A percentile compares a stretch with the other conserved stretches of the same genome.
Evolutionary conservation across 2,888 invertebrate species (phyloP).

Genomic region (Barypeithes pellucidus): DNA sequence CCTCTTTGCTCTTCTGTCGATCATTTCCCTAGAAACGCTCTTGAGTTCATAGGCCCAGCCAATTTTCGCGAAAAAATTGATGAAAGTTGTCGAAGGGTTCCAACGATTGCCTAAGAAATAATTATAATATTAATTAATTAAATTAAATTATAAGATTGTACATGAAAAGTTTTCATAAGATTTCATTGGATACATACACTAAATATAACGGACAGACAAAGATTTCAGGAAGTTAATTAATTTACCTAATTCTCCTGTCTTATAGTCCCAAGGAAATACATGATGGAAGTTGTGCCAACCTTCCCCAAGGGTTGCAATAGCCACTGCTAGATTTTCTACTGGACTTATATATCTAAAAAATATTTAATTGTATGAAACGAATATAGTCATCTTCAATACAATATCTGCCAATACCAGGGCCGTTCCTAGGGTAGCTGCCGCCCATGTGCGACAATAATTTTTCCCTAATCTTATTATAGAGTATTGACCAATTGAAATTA

Average conservation of each 20-base stretch:
- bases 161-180: too few relatives aligned
- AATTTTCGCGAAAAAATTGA: conserved; percentile 83
- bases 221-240: too few relatives aligned
- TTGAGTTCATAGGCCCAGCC: conserved; percentile 90
- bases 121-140: neutral
- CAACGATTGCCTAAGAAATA: conserved; percentile 58
- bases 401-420: too few relatives aligned
- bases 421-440: too few relatives aligned
- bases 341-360: conserved; percentile 80
- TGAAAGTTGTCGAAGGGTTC: conserved; percentile 86
- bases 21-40: conserved; percentile 75
- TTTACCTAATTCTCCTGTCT: conserved; percentile 72
- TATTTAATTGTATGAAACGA: neutral
- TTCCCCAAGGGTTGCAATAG: conserved; percentile 84
- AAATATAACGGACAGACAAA: too few relatives aligned
- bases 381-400: too few relatives aligned
- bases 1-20: conserved; percentile 74
- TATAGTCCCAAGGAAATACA: conserved; percentile 78
- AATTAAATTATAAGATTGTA: too few relatives aligned
- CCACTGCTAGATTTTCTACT: conserved; percentile 81
- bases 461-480: too few relatives aligned
- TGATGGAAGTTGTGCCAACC: conserved; percentile 92
- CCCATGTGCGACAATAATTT: too few relatives aligned
- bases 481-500: too few relatives aligned
- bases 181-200: too few relatives aligned